These are phyloP conservation scores for Triplophysa rosa DNA, from an alignment of 2,113 vertebrate species.

Conservation along the genomic window DNA sequence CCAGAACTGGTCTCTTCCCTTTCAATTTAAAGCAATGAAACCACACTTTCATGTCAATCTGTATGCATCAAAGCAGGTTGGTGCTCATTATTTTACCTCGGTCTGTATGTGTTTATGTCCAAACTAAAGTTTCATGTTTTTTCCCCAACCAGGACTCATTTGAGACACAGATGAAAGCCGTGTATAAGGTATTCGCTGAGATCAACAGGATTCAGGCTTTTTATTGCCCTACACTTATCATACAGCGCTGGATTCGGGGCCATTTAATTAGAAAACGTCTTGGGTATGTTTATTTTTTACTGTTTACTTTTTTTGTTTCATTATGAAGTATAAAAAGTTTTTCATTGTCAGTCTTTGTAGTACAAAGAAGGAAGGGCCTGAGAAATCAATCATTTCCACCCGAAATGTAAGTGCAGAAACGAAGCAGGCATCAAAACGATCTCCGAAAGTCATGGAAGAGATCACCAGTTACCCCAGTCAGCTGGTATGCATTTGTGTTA, in stretches of 20 bases:
- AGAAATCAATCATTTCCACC: not conserved
- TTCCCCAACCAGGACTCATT: conserved; percentile 63
- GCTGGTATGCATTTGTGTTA: not conserved
- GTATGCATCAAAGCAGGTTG: conserved; percentile 47
- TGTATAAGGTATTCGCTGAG: conserved; percentile 64
- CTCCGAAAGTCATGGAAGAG: not conserved
- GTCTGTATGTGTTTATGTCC: not conserved
- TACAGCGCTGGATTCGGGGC: conserved; percentile 76
- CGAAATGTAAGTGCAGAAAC: not conserved
- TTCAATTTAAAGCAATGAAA: conserved; percentile 60
- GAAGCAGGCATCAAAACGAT: conserved; percentile 1
- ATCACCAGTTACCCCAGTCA: not conserved
- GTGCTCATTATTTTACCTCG: conserved; percentile 26
- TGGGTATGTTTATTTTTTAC: conserved; percentile 58
- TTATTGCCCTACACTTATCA: conserved; percentile 73
- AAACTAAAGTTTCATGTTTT: not conserved
- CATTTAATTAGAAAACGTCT: conserved; percentile 69
- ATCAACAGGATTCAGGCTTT: conserved; percentile 72
- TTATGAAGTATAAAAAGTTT: not conserved
- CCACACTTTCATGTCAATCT: conserved; percentile 59
- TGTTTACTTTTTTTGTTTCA: not conserved
- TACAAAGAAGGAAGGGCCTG: not conserved
- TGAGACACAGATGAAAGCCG: conserved; percentile 63
- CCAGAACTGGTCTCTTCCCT: conserved; percentile 65
- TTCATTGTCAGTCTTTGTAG: conserved; percentile 12